Evolutionary conservation across 2,888 invertebrate species (phyloP), one percentile per base, ranked within the genome.

Genomic region (Ecliptopera silaceata): DNA sequence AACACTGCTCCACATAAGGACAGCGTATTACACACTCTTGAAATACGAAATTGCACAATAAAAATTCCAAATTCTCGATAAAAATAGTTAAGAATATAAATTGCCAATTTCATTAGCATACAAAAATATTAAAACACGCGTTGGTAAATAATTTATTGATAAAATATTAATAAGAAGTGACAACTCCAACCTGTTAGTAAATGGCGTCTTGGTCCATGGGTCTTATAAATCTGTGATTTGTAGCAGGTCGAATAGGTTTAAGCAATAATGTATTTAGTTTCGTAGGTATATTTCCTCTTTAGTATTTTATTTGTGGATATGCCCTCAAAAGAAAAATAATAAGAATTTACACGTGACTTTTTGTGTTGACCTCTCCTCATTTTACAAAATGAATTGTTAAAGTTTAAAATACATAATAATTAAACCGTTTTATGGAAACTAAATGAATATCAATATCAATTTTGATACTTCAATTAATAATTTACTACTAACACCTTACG

Each of bases 11-110:
- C 53, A 65, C 65, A 61, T 80, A 73, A 61, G 70, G 63, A 61
- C 55, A 47, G 36, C 52, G 65, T 62, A 71, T 84, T 87, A 66
- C 77, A 77, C 65, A 69, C 75, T 18, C 26, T 63, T 50, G 17
- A 51, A 38, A 41, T 39, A 38, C 20, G 8, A 26, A 41, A 48
- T 52, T 26, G 10, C 34, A 36, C 42, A 54, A 53, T 51, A 20
- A 56, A 48, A 53, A 54, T 59, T 39, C 54, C 50, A 42, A 22
- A 20, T 22, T 38, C 41, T 56, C 39, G 41, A 62, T 59, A 50
- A 48, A 58, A 67, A 67, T 61, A 59, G 48, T 57, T 65, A 46
- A 26, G 55, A 59, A 62, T 64, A 57, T 58, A 53, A 57, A 65
- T 54, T 63, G 53, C 53, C 51, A 59, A 65, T 67, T 50, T 64